A percentile compares a stretch with the other conserved stretches of the same genome.
phyloP scores from a whole-genome alignment of 1,140 invertebrate species.

The Ctenoplectra terminalis region DNA sequence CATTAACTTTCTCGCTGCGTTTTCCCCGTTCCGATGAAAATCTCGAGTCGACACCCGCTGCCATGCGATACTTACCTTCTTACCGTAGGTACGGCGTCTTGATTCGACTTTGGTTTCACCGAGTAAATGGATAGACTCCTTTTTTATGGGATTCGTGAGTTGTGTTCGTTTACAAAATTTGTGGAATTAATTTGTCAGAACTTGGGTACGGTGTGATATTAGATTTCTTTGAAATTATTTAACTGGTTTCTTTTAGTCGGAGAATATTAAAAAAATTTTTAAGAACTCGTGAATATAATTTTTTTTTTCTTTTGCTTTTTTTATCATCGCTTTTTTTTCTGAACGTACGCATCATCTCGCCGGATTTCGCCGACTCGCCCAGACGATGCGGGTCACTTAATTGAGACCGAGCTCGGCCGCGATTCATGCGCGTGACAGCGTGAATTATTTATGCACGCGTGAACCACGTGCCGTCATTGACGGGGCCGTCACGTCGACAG shows the following conservation, averaged over 20 bases:
- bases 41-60: constrained; percentile 53
- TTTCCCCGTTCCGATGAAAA: constrained; percentile 54
- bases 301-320: background rate
- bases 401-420: constrained; percentile 47
- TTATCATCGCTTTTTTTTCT: background rate
- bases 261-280: too few relatives aligned
- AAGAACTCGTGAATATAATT: too few relatives aligned
- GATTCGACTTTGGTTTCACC: background rate
- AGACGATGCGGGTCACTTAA: constrained; percentile 63
- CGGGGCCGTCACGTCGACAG: constrained; percentile 47
- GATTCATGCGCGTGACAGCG: constrained; percentile 55
- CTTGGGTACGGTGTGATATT: too few relatives aligned
- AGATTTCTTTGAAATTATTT: too few relatives aligned
- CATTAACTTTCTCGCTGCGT: constrained; percentile 63
- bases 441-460: constrained; percentile 68
- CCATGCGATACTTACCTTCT: constrained; percentile 33
- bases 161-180: background rate
- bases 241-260: too few relatives aligned
- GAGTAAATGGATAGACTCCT: background rate
- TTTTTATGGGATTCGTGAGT: background rate
- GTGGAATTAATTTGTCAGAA: too few relatives aligned
- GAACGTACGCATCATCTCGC: background rate
- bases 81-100: background rate
- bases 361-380: background rate
- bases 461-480: constrained; percentile 48